Base-by-base conservation (phyloP, 2,113 vertebrate genomes). In the Neotoma lepida region DNA sequence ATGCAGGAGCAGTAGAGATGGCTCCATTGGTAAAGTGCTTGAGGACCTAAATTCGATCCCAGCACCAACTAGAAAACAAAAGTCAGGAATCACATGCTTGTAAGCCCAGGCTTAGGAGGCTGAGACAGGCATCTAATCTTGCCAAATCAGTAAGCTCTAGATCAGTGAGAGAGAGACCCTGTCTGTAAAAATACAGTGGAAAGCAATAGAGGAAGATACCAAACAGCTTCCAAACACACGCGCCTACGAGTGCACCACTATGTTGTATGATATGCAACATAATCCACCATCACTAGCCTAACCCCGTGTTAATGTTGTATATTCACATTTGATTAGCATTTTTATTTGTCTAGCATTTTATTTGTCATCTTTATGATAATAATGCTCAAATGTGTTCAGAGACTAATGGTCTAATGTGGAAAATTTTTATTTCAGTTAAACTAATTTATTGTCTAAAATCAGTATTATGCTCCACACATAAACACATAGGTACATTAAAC, bases 291-390 rank as follows among this genome's bases (percentile, higher is more conserved):
- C 74, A 89, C 68, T 44, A 96, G 28, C n/a, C 88, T 95, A 95
- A 96, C 70, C 91, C 26, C 86, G 49, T 93, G 76, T 78, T 96
- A 95, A 78, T 93, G 86, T 86, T 90, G 35, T 87, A 74, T 63
- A 94, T 94, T 96, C 94, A 94, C 58, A 84, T 94, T 95, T 95
- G 93, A 89, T 92, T 97, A 97, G 93, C 89, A 94, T 95, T 95
- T 96, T 96, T 93, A 89, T 95, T 95, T 96, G 93, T 81, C 78
- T 61, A 73, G 58, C 71, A 74, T 74, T 81, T 81, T 81, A 61
- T 58, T 82, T 82, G 24, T 89, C 86, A 93, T 97, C 90, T 95
- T 82, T 89, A 93, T 97, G 92, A 88, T 90, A 96, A 92, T 87
- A 94, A 89, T 88, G 46, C 41, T 93, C 94, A 97, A 92, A 89